These are phyloP conservation scores for Lindbergichthys nudifrons DNA, from an alignment of 2,797 vertebrate genomes.

Conservation along the genomic window DNA sequence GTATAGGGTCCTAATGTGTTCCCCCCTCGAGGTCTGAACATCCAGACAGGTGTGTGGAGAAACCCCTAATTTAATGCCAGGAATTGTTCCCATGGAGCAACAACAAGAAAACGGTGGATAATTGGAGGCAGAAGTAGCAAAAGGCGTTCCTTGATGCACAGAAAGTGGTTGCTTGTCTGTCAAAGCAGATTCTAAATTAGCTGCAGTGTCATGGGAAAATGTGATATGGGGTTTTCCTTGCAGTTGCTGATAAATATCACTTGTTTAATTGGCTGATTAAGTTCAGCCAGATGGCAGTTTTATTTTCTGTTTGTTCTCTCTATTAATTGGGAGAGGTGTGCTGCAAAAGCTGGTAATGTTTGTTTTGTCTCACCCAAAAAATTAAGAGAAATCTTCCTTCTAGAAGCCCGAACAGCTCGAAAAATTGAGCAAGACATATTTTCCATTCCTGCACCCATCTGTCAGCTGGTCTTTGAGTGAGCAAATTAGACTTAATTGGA, in stretches of 20 bases:
- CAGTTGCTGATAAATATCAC: constrained; percentile 55
- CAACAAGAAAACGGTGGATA: constrained; percentile 60
- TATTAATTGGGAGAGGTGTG: constrained; percentile 53
- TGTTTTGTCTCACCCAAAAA: constrained; percentile 6
- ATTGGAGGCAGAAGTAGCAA: constrained; percentile 67
- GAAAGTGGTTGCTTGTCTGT: constrained; percentile 63
- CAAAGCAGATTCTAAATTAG: constrained; percentile 72
- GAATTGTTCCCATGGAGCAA: constrained; percentile 56
- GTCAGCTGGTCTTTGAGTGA: constrained; percentile 60
- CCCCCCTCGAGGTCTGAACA: constrained; percentile 16
- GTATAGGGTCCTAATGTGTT: constrained; percentile 44
- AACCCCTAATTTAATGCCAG: constrained; percentile 29
- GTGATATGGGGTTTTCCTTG: constrained; percentile 45
- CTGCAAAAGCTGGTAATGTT: constrained; percentile 28
- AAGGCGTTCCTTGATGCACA: constrained; percentile 39
- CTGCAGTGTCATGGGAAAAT: constrained; percentile 52
- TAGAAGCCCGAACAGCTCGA: neutral
- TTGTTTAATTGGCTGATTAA: constrained; percentile 72
- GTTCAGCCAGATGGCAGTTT: constrained; percentile 64
- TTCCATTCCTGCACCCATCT: constrained; percentile 45
- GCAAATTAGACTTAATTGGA: constrained; percentile 23
- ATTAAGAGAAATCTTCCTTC: neutral
- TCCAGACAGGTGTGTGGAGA: constrained; percentile 57
- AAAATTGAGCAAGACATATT: constrained; percentile 12
- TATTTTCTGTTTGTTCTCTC: constrained; percentile 34